These are phyloP conservation scores for Periophthalmodon schlosseri DNA, from an alignment of 2,113 vertebrate species.

Conservation along the genomic window DNA sequence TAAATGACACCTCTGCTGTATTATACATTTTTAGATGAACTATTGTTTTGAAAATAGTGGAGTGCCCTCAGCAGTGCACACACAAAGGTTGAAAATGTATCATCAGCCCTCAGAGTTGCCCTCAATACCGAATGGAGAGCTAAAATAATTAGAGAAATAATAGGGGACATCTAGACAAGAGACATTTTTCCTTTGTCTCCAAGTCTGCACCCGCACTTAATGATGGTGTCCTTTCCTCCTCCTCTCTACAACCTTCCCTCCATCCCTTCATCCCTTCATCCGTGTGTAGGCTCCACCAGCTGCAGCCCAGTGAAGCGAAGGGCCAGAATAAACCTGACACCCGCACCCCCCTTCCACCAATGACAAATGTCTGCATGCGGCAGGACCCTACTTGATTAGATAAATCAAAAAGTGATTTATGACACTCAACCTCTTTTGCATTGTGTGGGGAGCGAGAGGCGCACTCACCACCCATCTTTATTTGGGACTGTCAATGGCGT, in stretches of 20 bases:
- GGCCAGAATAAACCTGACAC: slow-evolving; percentile 75
- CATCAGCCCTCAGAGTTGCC: slow-evolving; percentile 14
- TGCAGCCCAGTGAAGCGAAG: slow-evolving; percentile 68
- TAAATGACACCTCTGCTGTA: slow-evolving; percentile 44
- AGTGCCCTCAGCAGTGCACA: slow-evolving; percentile 8
- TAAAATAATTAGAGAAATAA: slow-evolving; percentile 40
- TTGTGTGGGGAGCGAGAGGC: slow-evolving; percentile 69
- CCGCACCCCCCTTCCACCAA: slow-evolving; percentile 48
- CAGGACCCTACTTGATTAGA: slow-evolving; percentile 83
- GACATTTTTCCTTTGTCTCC: slow-evolving; percentile 61
- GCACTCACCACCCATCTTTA: slow-evolving; percentile 80
- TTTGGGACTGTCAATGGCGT: slow-evolving; percentile 80
- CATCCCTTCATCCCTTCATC: slow-evolving; percentile 43
- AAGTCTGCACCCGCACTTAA: slow-evolving; percentile 65
- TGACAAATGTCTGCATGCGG: slow-evolving; percentile 81
- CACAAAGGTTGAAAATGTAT: slow-evolving; percentile 15
- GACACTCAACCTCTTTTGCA: slow-evolving; percentile 79
- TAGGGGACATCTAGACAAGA: slow-evolving; percentile 23
- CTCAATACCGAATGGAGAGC: neutral
- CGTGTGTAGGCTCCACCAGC: slow-evolving; percentile 59
- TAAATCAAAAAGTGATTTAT: slow-evolving; percentile 87
- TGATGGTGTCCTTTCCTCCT: slow-evolving; percentile 60
- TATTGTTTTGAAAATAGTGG: slow-evolving; percentile 24
- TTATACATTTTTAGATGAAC: slow-evolving; percentile 50
- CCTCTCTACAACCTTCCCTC: slow-evolving; percentile 29